Conservation (phyloP, 2,888 invertebrate genomes). For the Sericinus montela region DNA sequence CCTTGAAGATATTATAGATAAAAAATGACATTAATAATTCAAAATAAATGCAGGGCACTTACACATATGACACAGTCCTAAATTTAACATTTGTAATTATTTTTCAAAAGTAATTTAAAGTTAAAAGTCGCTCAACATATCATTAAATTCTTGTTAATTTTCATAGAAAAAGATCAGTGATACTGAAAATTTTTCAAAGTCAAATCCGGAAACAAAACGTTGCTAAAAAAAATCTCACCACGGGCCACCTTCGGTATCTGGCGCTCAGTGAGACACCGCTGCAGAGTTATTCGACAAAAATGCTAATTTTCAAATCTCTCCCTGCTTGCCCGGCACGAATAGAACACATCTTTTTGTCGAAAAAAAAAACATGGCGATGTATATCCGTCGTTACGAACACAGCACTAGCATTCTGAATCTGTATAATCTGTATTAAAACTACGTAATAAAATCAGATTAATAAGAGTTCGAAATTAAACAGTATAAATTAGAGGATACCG, state of each 20-base stretch:
- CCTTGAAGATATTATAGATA: too few species aligned
- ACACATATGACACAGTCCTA: too few species aligned
- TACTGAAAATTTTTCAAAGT: constrained; percentile 65
- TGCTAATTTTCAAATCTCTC: constrained; percentile 78
- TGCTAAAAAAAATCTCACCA: constrained; percentile 48
- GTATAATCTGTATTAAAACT: not conserved
- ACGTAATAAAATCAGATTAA: too few species aligned
- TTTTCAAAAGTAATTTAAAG: too few species aligned
- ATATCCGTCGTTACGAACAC: constrained; percentile 34
- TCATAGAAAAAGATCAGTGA: constrained; percentile 42
- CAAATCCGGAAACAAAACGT: constrained; percentile 60
- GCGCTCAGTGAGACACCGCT: constrained; percentile 68
- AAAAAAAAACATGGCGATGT: constrained; percentile 44
- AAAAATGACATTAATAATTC: too few species aligned
- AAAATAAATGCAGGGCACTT: too few species aligned
- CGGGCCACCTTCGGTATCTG: constrained; percentile 63
- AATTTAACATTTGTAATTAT: too few species aligned
- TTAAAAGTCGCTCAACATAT: too few species aligned
- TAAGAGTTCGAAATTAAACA: too few species aligned
- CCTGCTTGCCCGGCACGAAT: constrained; percentile 61
- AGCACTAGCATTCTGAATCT: not conserved
- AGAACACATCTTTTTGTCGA: constrained; percentile 58
- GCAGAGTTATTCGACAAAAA: constrained; percentile 78
- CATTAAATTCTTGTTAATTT: constrained; percentile 19
- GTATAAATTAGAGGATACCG: too few species aligned